Percentiles rank a stretch among this genome's conserved stretches.
Conservation (phyloP, 92 coral and sea anemone species). For the Siderastrea siderea region DNA sequence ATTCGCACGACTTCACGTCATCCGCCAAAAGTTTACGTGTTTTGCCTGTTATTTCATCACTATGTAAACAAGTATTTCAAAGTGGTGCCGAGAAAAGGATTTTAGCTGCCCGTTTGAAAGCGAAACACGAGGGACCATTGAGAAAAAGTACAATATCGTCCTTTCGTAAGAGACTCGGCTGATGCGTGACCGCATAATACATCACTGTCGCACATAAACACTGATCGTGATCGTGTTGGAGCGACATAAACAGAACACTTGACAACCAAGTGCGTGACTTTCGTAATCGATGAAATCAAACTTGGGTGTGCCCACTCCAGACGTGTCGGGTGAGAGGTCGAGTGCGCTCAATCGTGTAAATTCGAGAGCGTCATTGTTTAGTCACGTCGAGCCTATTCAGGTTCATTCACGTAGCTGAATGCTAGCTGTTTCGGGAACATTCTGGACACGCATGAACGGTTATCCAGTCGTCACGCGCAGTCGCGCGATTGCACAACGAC, state of each 20-base stretch:
- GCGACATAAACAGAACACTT: constrained; percentile 15
- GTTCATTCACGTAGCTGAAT: constrained; percentile 4
- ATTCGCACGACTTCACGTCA: constrained; percentile 14
- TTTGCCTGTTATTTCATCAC: neutral
- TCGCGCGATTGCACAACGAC: no score
- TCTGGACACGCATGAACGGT: constrained; percentile 32
- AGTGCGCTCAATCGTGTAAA: neutral
- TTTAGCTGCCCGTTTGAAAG: neutral
- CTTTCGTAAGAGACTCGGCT: neutral
- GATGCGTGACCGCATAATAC: neutral
- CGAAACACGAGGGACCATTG: neutral
- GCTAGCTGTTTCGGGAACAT: constrained; percentile 22
- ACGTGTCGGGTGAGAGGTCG: constrained; percentile 20
- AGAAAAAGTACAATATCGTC: neutral
- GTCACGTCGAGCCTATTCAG: neutral
- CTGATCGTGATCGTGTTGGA: constrained; percentile 1
- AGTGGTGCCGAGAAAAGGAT: neutral
- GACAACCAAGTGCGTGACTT: constrained; percentile 41
- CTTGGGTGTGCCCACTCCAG: constrained; percentile 27
- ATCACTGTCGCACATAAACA: neutral
- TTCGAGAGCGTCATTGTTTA: neutral
- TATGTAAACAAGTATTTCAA: constrained; percentile 9
- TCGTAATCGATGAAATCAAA: constrained; percentile 5
- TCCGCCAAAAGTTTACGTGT: neutral
- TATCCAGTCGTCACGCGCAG: neutral